Evolutionary conservation across 2,113 vertebrate species (phyloP), one percentile per base, ranked within the genome.

Genomic region (Hippocampus mohnikei): DNA sequence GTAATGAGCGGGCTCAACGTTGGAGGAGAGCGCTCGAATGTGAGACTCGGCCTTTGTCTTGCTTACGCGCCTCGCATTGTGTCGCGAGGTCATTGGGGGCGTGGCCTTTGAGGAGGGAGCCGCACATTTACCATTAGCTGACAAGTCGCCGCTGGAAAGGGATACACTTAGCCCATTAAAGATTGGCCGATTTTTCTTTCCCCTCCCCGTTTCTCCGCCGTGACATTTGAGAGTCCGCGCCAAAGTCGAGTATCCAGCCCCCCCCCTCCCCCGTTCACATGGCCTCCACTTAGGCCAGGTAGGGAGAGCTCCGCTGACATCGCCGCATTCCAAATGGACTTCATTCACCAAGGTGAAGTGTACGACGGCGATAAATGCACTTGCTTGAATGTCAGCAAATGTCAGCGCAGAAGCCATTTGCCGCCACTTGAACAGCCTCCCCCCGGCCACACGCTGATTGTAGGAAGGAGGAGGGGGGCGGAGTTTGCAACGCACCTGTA

Each of bases 151-250:
- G 94, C 95, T 92, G 94, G 95, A 97, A 60, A 97, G 95, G 94
- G 94, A 95, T 96, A 98, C 96, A 98, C 94, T 98, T 98, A 98
- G 94, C 95, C 95, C 95, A 98, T 98, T 99, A 98, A 94, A 96
- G 95, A 95, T 95, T 95, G 95, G 3, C 42, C 10, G 12, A 3
- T 94, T 80, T 27, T 65, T 27, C 18, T n/a, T 2, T 11, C 21
- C n/a, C 53, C 60, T 16, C 40, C 1, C 41, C 41, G 7, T 46
- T 65, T 87, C 94, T 95, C 65, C 92, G 93, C 91, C 90, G 89
- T 98, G 97, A 99, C 97, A 98, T 98, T 99, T 99, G 94, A 95
- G 94, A 94, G 92, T 90, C 91, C 92, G 93, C 90, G 90, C 87
- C 90, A 92, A 94, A 95, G 29, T 37, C 33, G 93, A 84, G 84